These are phyloP conservation scores for Oreochromis tanganicae DNA, from an alignment of 2,113 vertebrate species.

Conservation along the genomic window DNA sequence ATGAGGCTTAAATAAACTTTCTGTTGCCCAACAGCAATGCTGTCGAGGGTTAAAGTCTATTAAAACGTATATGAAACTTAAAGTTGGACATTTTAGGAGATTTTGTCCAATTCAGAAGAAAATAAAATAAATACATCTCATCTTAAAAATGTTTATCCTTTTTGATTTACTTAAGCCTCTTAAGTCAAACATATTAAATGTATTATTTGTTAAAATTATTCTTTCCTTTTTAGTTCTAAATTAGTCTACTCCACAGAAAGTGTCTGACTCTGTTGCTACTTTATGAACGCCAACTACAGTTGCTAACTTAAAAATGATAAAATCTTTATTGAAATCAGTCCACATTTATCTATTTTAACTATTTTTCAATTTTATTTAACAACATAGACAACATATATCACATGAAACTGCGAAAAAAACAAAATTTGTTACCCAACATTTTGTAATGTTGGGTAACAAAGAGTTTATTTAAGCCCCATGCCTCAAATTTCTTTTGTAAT, in stretches of 20 bases:
- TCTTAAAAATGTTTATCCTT: neutral
- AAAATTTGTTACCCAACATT: neutral
- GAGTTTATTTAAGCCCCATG: neutral
- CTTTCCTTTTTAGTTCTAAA: neutral
- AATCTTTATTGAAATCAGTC: neutral
- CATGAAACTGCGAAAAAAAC: neutral
- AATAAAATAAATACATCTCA: neutral
- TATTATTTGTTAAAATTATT: neutral
- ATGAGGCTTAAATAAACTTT: neutral
- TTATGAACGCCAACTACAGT: neutral
- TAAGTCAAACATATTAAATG: neutral
- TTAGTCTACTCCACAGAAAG: neutral
- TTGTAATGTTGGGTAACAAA: neutral
- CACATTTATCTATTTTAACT: neutral
- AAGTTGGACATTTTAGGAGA: neutral
- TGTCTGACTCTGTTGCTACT: neutral
- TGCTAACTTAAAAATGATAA: neutral
- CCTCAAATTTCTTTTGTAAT: neutral
- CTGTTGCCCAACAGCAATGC: neutral
- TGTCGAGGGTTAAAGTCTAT: neutral
- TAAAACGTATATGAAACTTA: neutral
- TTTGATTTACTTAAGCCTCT: neutral
- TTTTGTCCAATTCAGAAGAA: neutral
- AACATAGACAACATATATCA: neutral
- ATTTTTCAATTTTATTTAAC: neutral